Conservation (phyloP, 2,113 vertebrate genomes). For the Nerophis ophidion region DNA sequence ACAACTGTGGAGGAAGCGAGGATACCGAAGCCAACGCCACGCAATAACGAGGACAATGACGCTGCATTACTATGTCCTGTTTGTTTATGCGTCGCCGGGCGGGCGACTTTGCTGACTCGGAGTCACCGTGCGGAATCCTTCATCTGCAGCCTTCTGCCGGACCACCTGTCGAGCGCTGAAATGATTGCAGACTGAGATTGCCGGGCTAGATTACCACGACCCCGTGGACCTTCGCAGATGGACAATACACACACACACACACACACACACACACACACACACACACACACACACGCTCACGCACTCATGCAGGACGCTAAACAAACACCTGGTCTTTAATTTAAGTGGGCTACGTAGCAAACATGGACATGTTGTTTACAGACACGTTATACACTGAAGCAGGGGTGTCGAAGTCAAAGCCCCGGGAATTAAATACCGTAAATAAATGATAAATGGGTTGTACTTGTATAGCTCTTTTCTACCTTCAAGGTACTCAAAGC, state of each 20-base stretch:
- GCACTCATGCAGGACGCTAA: conserved; percentile 12
- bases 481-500: too few relatives aligned
- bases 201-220: conserved; percentile 67
- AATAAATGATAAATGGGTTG: too few relatives aligned
- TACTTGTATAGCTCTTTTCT: too few relatives aligned
- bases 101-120: conserved; percentile 9
- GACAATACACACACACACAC: conserved; percentile 40
- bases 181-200: conserved; percentile 64
- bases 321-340: conserved; percentile 50
- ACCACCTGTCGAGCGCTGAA: conserved; percentile 61
- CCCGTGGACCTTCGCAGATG: conserved; percentile 61
- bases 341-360: conserved; percentile 35
- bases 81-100: conserved; percentile 10
- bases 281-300: conserved; percentile 17
- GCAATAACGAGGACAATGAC: conserved; percentile 15
- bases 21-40: neutral
- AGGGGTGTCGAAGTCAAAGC: too few relatives aligned
- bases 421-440: too few relatives aligned
- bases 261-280: conserved; percentile 15
- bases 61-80: neutral
- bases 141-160: conserved; percentile 48
- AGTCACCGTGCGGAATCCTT: conserved; percentile 50
- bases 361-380: conserved; percentile 30
- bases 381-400: conserved; percentile 25
- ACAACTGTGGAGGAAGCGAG: neutral